These are phyloP conservation scores for Ethmia dodecea DNA, from an alignment of 2,888 invertebrate species.

Conservation along the genomic window DNA sequence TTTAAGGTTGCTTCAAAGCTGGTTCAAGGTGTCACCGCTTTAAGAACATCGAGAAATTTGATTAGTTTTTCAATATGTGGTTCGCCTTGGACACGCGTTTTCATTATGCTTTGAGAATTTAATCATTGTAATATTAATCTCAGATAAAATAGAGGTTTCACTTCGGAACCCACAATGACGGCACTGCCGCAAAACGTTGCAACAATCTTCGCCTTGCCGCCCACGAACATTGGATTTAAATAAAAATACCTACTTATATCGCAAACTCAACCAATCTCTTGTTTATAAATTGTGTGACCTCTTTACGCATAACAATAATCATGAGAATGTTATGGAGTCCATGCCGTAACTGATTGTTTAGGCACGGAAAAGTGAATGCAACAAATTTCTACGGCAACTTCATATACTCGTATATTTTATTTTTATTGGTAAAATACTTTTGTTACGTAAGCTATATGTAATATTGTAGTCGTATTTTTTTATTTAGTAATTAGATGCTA, in stretches of 20 bases:
- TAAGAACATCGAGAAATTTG: constrained; percentile 54
- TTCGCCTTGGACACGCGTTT: constrained; percentile 59
- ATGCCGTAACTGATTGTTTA: constrained; percentile 31
- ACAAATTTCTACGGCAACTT: no score
- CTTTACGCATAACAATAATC: constrained; percentile 9
- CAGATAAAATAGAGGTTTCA: constrained; percentile 39
- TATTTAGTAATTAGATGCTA: no score
- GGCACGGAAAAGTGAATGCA: constrained; percentile 31
- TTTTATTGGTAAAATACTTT: no score
- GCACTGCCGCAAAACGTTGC: constrained; percentile 31
- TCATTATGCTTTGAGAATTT: constrained; percentile 40
- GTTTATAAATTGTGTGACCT: background rate
- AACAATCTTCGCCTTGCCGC: constrained; percentile 29
- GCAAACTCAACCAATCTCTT: background rate
- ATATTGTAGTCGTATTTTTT: no score
- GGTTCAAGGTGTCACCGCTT: constrained; percentile 52
- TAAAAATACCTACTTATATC: no score
- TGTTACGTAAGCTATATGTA: no score
- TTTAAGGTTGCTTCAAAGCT: constrained; percentile 9
- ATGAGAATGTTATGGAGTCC: constrained; percentile 25
- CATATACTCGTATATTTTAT: no score
- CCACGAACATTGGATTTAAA: background rate
- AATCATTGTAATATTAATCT: constrained; percentile 48
- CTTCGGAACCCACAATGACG: constrained; percentile 16
- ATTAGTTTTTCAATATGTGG: constrained; percentile 59